These are phyloP conservation scores for Pampusana beccarii DNA, from an alignment of 2,113 vertebrate genomes.

Conservation along the genomic window DNA sequence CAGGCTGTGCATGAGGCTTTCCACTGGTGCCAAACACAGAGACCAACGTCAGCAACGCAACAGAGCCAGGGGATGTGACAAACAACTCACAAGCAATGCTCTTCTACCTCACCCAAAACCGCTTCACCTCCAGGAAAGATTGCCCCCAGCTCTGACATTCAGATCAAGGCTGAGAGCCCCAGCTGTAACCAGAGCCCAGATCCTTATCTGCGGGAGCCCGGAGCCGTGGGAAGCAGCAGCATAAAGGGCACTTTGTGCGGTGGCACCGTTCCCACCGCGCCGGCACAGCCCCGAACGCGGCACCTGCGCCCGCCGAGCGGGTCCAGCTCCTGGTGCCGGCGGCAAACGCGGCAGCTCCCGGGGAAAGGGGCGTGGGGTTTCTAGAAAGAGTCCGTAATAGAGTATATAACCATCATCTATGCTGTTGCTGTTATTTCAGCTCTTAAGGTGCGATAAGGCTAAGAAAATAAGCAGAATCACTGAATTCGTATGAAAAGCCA, in stretches of 20 bases:
- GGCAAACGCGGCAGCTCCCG: rapidly evolving
- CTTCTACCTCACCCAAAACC: not conserved
- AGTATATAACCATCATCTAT: rapidly evolving
- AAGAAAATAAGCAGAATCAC: not conserved
- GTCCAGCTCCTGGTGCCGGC: rapidly evolving
- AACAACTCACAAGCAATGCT: not conserved
- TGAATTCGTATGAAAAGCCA: not conserved
- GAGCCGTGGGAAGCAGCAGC: not conserved
- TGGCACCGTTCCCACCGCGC: not conserved
- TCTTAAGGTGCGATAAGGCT: not conserved
- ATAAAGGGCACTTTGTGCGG: not conserved
- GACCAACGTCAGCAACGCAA: rapidly evolving
- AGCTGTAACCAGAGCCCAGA: constrained; percentile 18
- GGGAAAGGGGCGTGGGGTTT: not conserved
- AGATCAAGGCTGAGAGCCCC: not conserved
- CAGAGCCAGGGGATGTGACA: not conserved
- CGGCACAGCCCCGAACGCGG: not conserved
- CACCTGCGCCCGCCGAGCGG: not conserved
- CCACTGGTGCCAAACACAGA: rapidly evolving
- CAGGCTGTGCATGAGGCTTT: not conserved
- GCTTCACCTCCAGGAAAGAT: not conserved
- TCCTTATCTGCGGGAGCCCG: not conserved
- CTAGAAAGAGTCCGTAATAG: not conserved
- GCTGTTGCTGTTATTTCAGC: not conserved
- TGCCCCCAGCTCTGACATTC: not conserved